A percentile compares a stretch with the other conserved stretches of the same genome.
These are phyloP conservation scores for Auanema freiburgensis DNA, from an alignment of 2,888 invertebrate species.

Conservation along the genomic window DNA sequence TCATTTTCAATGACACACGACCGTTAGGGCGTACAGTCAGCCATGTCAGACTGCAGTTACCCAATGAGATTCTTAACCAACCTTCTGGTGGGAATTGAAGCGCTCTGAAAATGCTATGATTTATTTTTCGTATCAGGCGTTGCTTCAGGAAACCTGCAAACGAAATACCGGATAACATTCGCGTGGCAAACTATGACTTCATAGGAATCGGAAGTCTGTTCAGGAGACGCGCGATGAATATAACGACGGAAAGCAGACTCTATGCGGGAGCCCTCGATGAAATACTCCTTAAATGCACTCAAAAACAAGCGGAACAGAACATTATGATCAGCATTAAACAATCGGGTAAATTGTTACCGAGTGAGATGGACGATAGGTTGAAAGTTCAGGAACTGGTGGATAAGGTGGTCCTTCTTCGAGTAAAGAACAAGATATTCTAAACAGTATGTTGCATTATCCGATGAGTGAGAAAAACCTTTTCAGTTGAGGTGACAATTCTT, in stretches of 20 bases:
- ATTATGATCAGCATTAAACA: background rate
- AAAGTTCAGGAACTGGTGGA: constrained; percentile 86
- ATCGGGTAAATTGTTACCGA: constrained; percentile 69
- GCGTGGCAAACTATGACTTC: constrained; percentile 93
- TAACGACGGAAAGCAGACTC: constrained; percentile 81
- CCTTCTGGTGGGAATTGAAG: constrained; percentile 95
- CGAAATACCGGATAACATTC: constrained; percentile 92
- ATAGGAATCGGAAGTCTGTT: constrained; percentile 80
- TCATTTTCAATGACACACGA: constrained; percentile 77
- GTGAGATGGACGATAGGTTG: constrained; percentile 83
- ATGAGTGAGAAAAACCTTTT: constrained; percentile 10
- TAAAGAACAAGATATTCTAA: constrained; percentile 40
- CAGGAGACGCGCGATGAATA: constrained; percentile 83
- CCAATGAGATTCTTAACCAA: constrained; percentile 88
- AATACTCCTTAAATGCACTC: constrained; percentile 55
- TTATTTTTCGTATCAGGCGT: background rate
- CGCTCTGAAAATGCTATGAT: constrained; percentile 75
- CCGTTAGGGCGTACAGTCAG: constrained; percentile 84
- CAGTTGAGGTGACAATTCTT: constrained; percentile 60
- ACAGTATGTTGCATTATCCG: background rate
- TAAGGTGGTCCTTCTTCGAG: constrained; percentile 91
- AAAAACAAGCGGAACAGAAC: background rate
- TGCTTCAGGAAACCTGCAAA: constrained; percentile 74
- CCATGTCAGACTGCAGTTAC: constrained; percentile 92
- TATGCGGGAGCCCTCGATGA: constrained; percentile 56